A percentile compares a stretch with the other conserved stretches of the same genome.
phyloP scores from a whole-genome alignment of 2,797 vertebrate genomes.

The Nothura maculosa region DNA sequence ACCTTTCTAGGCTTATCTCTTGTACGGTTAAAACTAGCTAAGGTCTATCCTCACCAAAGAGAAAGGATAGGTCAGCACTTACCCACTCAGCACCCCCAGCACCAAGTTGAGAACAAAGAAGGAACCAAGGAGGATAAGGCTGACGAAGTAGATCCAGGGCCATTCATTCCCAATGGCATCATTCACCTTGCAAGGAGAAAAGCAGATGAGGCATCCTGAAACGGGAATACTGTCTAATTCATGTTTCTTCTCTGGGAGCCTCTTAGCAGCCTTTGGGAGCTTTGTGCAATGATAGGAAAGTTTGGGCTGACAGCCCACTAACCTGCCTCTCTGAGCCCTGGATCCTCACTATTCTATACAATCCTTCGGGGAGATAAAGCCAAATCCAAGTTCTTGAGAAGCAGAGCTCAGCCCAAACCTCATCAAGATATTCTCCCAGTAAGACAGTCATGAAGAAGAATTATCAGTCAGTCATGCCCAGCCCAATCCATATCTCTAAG shows the following conservation, averaged over 20 bases:
- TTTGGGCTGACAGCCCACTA: background rate
- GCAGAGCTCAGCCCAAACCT: background rate
- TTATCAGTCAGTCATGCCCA: background rate
- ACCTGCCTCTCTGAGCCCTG: background rate
- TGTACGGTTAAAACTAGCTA: background rate
- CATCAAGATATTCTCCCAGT: background rate
- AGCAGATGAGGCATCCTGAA: background rate
- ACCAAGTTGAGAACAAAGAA: slow-evolving; percentile 98
- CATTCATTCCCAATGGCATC: slow-evolving; percentile 97
- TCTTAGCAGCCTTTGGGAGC: background rate
- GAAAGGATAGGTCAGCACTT: slow-evolving; percentile 45
- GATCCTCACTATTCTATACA: background rate
- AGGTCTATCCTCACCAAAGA: rapidly evolving
- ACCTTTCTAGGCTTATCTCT: background rate
- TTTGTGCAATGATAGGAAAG: background rate
- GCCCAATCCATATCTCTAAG: background rate
- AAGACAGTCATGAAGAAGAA: background rate
- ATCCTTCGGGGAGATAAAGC: background rate
- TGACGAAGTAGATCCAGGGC: slow-evolving; percentile 97
- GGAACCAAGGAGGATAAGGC: slow-evolving; percentile 94
- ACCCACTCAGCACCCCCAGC: slow-evolving; percentile 97
- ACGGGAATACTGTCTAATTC: background rate
- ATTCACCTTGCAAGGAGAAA: slow-evolving; percentile 87
- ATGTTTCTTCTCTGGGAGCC: background rate
- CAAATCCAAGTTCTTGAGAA: background rate